A percentile compares a stretch with the other conserved stretches of the same genome.
These are phyloP conservation scores for Theristus sp. DNA, from an alignment of 2,888 invertebrate species.

Conservation along the genomic window DNA sequence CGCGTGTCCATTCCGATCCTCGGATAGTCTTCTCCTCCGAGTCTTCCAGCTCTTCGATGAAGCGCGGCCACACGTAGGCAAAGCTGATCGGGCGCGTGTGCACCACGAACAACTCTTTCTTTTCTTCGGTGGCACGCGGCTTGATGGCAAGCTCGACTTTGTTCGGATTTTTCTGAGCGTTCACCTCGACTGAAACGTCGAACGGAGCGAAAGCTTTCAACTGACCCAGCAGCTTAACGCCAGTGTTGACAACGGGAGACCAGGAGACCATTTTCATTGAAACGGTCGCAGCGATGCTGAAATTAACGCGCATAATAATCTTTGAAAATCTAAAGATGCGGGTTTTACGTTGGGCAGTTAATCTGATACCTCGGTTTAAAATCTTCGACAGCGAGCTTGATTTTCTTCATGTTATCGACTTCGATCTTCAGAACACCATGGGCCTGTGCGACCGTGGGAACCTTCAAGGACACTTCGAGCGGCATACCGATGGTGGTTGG, in stretches of 20 bases:
- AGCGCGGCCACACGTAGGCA: conserved; percentile 12
- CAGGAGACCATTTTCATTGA: conserved; percentile 9
- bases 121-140: background rate
- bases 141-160: conserved; percentile 8
- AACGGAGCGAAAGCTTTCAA: conserved; percentile 15
- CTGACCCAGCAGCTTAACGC: conserved; percentile 15
- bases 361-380: background rate
- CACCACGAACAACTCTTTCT: conserved; percentile 6
- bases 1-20: conserved; percentile 11
- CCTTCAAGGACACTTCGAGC: background rate
- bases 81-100: conserved; percentile 14
- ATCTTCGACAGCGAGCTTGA: background rate
- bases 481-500: conserved; percentile 18
- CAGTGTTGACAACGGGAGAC: conserved; percentile 16
- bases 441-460: background rate
- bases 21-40: conserved; percentile 16
- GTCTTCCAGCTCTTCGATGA: conserved; percentile 12
- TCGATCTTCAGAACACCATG: background rate
- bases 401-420: background rate
- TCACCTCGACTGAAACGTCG: conserved; percentile 11
- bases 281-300: conserved; percentile 12
- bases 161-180: conserved; percentile 8
- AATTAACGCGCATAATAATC: no score
- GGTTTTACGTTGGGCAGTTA: no score
- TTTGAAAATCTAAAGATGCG: no score